Percentiles rank a stretch among this genome's conserved stretches.
Evolutionary conservation across 1,140 invertebrate genomes (phyloP).

Genomic region (Neodiprion fabricii): DNA sequence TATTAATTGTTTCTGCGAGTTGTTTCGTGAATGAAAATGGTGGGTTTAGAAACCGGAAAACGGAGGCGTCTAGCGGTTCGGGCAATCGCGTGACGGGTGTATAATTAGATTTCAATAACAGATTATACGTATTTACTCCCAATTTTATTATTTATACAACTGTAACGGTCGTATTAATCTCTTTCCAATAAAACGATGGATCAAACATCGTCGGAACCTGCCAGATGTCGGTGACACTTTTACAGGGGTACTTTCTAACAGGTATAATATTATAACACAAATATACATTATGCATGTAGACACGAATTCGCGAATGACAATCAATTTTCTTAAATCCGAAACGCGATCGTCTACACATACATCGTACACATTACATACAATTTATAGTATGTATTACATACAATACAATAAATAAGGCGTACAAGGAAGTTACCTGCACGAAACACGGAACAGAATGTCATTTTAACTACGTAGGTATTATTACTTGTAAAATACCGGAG

Average conservation of each 20-base stretch:
- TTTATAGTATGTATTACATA: too few species aligned
- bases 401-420: background rate
- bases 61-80: background rate
- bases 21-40: too few species aligned
- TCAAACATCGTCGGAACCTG: background rate
- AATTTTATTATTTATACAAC: background rate
- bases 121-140: background rate
- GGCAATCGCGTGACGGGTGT: background rate
- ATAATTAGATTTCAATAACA: conserved; percentile 2
- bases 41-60: too few species aligned
- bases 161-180: background rate
- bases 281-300: too few species aligned
- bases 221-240: conserved; percentile 4
- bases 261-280: too few species aligned
- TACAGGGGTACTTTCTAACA: background rate
- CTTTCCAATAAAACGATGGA: conserved; percentile 2
- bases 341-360: background rate
- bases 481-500: too few species aligned
- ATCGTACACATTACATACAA: too few species aligned
- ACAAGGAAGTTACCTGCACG: background rate
- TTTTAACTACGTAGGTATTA: too few species aligned
- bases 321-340: background rate
- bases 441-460: background rate
- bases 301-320: background rate
- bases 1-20: too few species aligned